Evolutionary conservation across 2,797 vertebrate species (phyloP).

Genomic region (Heliangelus exortis): DNA sequence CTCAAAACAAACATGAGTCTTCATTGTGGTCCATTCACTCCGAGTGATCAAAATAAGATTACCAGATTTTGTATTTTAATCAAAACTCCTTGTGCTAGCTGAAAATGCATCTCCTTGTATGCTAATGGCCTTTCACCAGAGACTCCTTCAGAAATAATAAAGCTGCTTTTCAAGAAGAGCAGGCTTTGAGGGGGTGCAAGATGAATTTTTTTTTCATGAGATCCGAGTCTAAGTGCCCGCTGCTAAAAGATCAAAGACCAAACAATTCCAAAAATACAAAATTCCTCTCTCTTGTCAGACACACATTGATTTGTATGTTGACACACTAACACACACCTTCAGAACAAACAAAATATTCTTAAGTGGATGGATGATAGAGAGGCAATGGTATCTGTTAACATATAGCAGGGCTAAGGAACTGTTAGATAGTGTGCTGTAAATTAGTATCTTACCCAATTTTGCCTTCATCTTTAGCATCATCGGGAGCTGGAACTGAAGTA

Average conservation of each 20-base stretch:
- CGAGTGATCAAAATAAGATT: not conserved
- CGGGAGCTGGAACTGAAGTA: slow-evolving; percentile 28
- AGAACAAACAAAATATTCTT: not conserved
- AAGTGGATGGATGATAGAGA: not conserved
- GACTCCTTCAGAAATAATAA: not conserved
- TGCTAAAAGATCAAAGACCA: not conserved
- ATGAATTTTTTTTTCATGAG: not conserved
- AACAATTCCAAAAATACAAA: not conserved
- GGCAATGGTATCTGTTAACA: not conserved
- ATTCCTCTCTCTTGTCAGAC: not conserved
- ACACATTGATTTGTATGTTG: not conserved
- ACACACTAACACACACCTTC: not conserved
- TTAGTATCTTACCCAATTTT: slow-evolving; percentile 49
- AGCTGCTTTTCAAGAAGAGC: not conserved
- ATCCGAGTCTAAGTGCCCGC: not conserved
- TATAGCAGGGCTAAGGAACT: not conserved
- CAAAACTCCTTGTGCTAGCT: not conserved
- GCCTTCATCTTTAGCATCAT: slow-evolving; percentile 20
- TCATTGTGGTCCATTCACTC: not conserved
- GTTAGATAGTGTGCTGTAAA: not conserved
- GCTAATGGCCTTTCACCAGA: not conserved
- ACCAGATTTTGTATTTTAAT: not conserved
- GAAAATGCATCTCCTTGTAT: not conserved
- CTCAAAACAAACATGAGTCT: not conserved
- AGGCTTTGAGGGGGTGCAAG: not conserved